Evolutionary conservation across 2,113 vertebrate genomes (phyloP).

Genomic region (Myotis davidii): DNA sequence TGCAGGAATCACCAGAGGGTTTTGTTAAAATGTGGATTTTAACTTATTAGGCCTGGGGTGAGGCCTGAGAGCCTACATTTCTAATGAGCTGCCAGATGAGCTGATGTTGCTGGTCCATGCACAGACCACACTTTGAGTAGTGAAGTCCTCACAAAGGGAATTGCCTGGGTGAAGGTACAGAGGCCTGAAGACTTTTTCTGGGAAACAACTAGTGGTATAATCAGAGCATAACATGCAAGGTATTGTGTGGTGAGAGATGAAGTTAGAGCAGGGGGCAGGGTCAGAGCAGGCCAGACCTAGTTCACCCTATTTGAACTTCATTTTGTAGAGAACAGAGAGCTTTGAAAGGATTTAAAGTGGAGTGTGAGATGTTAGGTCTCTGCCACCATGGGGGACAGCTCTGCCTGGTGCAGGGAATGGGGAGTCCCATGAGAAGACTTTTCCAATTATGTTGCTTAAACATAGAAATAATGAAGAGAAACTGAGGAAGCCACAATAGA

Average conservation of each 20-base stretch:
- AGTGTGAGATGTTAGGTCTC: neutral
- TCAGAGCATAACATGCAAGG: neutral
- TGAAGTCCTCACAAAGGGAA: neutral
- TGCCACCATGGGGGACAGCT: neutral
- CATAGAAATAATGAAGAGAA: neutral
- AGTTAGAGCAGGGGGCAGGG: neutral
- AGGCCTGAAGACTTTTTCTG: neutral
- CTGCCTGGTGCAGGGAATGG: neutral
- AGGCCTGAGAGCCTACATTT: neutral
- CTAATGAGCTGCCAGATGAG: neutral
- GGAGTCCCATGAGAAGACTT: neutral
- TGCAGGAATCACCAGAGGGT: neutral
- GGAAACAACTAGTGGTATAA: neutral
- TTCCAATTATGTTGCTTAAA: neutral
- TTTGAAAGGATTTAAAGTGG: neutral
- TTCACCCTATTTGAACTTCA: neutral
- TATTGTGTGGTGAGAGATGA: neutral
- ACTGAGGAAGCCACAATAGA: neutral
- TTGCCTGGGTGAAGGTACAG: neutral
- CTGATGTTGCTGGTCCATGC: neutral
- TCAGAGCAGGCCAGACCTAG: neutral
- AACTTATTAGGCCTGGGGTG: neutral
- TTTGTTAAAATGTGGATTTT: neutral
- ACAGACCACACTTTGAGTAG: neutral
- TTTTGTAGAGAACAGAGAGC: neutral